A percentile compares a stretch with the other conserved stretches of the same genome.
These are phyloP conservation scores for Miniopterus natalensis DNA, from an alignment of 2,113 vertebrate species.

Conservation along the genomic window DNA sequence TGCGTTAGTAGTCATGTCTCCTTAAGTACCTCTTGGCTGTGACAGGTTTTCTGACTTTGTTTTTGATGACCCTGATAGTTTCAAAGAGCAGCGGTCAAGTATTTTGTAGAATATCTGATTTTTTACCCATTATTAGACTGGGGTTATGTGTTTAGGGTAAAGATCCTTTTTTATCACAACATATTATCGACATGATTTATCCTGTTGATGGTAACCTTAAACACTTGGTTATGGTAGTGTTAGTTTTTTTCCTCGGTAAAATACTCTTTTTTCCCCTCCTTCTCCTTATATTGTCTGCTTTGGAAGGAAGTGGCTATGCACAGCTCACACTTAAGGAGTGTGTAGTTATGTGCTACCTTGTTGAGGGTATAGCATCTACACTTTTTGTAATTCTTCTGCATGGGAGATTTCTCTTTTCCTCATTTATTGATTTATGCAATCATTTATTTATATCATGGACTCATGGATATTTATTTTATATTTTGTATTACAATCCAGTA, in stretches of 20 bases:
- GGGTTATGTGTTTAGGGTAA: background rate
- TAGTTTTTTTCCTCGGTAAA: background rate
- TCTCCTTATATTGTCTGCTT: background rate
- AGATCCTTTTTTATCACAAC: background rate
- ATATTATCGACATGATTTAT: background rate
- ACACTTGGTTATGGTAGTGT: background rate
- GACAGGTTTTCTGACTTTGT: background rate
- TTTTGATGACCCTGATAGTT: background rate
- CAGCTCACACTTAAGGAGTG: background rate
- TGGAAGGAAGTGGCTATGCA: background rate
- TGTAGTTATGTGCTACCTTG: background rate
- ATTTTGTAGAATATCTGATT: background rate
- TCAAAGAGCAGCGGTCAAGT: background rate
- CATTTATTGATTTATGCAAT: background rate
- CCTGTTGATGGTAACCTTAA: background rate
- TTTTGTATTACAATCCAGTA: background rate
- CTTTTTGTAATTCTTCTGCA: background rate
- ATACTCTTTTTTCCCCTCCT: background rate
- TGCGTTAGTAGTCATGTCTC: background rate
- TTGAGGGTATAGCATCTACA: background rate
- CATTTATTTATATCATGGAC: constrained; percentile 1
- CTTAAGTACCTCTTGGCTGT: background rate
- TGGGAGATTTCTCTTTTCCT: background rate
- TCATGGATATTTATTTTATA: background rate
- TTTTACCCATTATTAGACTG: background rate